Conservation (phyloP, 2,888 invertebrate genomes). For the Pachymerium ferrugineum region DNA sequence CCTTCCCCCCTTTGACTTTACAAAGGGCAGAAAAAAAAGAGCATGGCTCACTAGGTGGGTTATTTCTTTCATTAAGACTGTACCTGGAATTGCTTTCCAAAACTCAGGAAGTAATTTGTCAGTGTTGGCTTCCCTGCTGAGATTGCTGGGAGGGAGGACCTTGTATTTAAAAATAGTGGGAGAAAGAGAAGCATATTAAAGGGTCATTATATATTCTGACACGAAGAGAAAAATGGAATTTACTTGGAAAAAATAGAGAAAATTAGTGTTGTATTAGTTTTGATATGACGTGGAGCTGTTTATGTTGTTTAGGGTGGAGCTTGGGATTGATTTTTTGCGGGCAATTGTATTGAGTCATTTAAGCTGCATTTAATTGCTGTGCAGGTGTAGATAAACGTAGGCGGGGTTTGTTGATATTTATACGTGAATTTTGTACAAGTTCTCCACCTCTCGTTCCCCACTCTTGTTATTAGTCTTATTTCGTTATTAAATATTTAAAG, state of each 20-base stretch:
- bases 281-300: background rate
- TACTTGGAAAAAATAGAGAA: background rate
- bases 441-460: too few relatives aligned
- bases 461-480: background rate
- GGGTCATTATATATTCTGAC: background rate
- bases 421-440: background rate
- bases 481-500: background rate
- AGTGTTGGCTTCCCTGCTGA: background rate
- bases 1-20: background rate
- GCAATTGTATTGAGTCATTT: background rate
- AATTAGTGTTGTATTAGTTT: background rate
- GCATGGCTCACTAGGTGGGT: background rate
- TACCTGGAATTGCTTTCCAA: background rate
- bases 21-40: background rate
- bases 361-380: background rate
- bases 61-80: background rate
- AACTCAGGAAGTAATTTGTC: background rate
- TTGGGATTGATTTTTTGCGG: background rate
- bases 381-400: background rate
- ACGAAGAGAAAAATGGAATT: background rate
- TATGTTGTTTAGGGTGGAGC: background rate
- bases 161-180: background rate
- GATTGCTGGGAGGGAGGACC: background rate
- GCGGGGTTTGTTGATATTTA: background rate
- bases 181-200: background rate